Percentiles rank a stretch among this genome's conserved stretches.
phyloP scores from a whole-genome alignment of 2,113 vertebrate genomes.

The Vulpes ferrilata region DNA sequence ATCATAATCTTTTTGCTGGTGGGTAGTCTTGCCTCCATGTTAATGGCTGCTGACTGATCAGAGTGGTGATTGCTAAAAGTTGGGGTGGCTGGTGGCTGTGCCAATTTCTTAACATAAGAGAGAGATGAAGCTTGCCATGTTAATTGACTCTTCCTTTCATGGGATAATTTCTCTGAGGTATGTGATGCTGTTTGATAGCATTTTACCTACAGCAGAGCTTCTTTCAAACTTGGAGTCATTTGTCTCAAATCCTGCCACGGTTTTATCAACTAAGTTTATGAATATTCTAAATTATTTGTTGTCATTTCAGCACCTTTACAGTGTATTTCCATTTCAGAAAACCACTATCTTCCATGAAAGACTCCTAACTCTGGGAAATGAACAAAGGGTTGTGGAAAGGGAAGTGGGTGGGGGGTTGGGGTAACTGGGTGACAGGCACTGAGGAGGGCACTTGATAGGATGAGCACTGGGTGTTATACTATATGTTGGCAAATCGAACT shows the following conservation, averaged over 20 bases:
- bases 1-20: neutral
- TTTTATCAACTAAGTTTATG: neutral
- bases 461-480: no score
- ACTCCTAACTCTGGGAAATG: no score
- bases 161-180: neutral
- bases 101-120: neutral
- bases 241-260: neutral
- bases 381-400: no score
- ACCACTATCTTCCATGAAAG: neutral
- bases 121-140: neutral
- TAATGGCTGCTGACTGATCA: neutral
- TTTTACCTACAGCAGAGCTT: neutral
- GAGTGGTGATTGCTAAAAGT: neutral
- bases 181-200: neutral
- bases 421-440: no score
- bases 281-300: neutral
- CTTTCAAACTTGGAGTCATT: neutral
- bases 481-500: no score
- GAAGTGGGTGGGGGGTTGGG: no score
- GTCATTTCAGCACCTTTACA: neutral
- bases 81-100: neutral
- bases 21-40: neutral
- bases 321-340: neutral
- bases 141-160: neutral
- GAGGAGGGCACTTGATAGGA: no score